Evolutionary conservation across 2,888 invertebrate species (phyloP), one percentile per base, ranked within the genome.

Genomic region (Caenorhabditis plicata): DNA sequence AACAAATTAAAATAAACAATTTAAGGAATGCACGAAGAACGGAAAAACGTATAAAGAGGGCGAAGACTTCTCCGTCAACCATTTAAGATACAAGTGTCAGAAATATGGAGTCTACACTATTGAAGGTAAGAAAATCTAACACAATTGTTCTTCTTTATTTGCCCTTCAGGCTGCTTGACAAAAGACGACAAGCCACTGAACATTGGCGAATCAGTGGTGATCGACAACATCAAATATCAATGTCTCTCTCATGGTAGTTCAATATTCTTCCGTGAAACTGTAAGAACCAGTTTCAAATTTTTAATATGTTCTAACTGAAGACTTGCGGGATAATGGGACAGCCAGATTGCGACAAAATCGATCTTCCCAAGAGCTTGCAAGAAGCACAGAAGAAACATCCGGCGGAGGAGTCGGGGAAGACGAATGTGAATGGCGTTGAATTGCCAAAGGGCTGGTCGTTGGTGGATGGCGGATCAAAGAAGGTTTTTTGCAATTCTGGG

Each of bases 31-130:
- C 25, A 39, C 23, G 5, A 64, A 60, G 38, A 52, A 60, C 31
- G 64, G 64, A 2, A 55, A 64, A 29, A 58, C 36, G 13, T 64
- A 42, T 47, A 58, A 55, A 32, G 49, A 42, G 15, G 60, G 60
- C 1, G 64, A 64, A 36, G 40, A 26, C 1, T 64, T 64, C 31
- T 45, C 50, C 27, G 8, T 52, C n/a, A 62, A 62, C 40, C 48
- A 62, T 31, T 49, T 69, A 13, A 29, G 69, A 29, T 69, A 69
- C 40, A 54, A 64, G 27, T 69, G 69, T 15, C 66, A 66, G 22
- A 51, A 66, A 23, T 66, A 66, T 22, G 69, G 69, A 26, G 69
- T 69, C 13, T 66, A 69, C 33, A 52, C 66, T 2, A 65, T 69
- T 15, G 69, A 69, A 52, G 69, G 57, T 57, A 27, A 11, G 25